A percentile compares a stretch with the other conserved stretches of the same genome.
phyloP scores from a whole-genome alignment of 2,888 invertebrate genomes.

The Pristionchus japonicus region DNA sequence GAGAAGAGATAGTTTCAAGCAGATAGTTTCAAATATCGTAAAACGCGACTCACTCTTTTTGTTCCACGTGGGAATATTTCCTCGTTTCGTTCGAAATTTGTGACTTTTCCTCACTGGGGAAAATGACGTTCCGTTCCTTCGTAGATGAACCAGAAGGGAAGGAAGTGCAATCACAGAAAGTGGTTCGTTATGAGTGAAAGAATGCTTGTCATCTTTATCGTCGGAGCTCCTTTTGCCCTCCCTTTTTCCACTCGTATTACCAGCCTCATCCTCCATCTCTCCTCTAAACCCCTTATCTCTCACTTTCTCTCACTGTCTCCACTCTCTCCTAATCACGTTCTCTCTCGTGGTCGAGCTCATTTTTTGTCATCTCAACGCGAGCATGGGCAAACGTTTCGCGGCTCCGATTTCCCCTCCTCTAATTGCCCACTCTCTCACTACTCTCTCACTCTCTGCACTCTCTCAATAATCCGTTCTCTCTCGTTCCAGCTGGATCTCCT shows the following conservation, averaged over 20 bases:
- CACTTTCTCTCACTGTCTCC: constrained; percentile 30
- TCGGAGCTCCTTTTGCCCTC: background rate
- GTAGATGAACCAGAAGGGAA: background rate
- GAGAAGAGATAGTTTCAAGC: no score
- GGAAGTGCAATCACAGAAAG: background rate
- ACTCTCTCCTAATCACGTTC: background rate
- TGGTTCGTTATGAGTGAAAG: constrained; percentile 10
- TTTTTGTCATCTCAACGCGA: background rate
- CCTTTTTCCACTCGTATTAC: background rate
- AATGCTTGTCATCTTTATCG: background rate
- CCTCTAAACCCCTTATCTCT: background rate
- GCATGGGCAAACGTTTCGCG: constrained; percentile 30
- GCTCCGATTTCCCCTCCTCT: constrained; percentile 14
- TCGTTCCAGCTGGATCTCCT: background rate
- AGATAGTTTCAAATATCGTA: background rate
- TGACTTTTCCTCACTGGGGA: background rate
- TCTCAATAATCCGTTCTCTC: constrained; percentile 1
- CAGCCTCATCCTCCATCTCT: background rate
- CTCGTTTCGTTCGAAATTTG: background rate
- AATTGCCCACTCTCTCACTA: background rate
- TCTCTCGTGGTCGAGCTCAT: constrained; percentile 18
- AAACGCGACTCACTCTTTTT: background rate
- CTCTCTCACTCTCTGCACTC: background rate
- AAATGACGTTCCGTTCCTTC: background rate
- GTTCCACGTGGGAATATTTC: background rate